A percentile compares a stretch with the other conserved stretches of the same genome.
These are phyloP conservation scores for Stenodera caucasica DNA, from an alignment of 2,888 invertebrate genomes.

Conservation along the genomic window DNA sequence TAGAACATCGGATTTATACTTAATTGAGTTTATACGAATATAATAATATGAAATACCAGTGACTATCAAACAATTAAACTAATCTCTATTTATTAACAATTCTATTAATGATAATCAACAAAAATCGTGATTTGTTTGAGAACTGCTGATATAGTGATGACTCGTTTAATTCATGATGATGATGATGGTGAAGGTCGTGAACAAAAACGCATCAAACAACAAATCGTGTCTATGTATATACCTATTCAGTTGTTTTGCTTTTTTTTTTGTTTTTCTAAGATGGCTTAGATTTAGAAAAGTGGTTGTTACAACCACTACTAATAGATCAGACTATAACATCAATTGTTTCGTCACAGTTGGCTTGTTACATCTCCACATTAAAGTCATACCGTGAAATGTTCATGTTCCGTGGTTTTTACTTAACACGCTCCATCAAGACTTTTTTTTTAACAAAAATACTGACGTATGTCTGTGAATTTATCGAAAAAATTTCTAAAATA, in stretches of 20 bases:
- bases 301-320: not conserved
- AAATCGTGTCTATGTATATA: not conserved
- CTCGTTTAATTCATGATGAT: not conserved
- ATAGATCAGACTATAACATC: no score
- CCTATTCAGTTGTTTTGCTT: not conserved
- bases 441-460: slow-evolving; percentile 10
- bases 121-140: not conserved
- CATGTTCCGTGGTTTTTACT: slow-evolving; percentile 37
- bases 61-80: slow-evolving; percentile 1
- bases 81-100: not conserved
- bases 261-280: not conserved
- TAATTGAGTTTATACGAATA: slow-evolving; percentile 9
- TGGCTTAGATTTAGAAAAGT: not conserved
- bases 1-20: slow-evolving; percentile 35
- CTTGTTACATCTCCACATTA: slow-evolving; percentile 25
- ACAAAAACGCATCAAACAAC: slow-evolving; percentile 2
- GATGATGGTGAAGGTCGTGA: not conserved
- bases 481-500: no score
- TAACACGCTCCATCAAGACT: slow-evolving; percentile 37
- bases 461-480: no score
- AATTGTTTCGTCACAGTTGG: slow-evolving; percentile 28
- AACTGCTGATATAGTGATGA: not conserved
- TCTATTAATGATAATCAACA: not conserved
- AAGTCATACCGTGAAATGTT: slow-evolving; percentile 36
- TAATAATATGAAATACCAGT: not conserved